Evolutionary conservation across 2,888 invertebrate species (phyloP).

Genomic region (Trichacis sp.): DNA sequence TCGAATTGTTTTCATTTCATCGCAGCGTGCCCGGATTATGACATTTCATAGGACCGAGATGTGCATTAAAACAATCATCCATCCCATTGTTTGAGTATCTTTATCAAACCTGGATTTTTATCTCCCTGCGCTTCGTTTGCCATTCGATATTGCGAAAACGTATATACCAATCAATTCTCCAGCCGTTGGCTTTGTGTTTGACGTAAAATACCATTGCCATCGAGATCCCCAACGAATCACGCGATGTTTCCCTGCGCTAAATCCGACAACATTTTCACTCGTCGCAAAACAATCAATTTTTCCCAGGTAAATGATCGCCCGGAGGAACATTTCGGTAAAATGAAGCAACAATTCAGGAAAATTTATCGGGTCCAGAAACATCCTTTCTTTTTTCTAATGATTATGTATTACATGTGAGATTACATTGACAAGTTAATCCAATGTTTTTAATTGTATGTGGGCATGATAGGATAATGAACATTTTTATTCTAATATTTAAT

Average conservation of each 20-base stretch:
- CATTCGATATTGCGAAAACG: background rate
- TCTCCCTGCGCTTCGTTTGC: background rate
- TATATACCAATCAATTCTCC: background rate
- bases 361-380: no score
- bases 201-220: background rate
- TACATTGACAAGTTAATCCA: no score
- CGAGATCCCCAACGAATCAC: background rate
- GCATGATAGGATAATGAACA: no score
- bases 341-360: background rate
- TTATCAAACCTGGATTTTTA: background rate
- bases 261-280: background rate
- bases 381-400: no score
- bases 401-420: no score
- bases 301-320: background rate
- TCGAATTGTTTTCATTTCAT: background rate
- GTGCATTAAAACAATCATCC: background rate
- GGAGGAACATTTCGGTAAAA: background rate
- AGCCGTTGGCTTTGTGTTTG: background rate
- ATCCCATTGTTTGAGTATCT: background rate
- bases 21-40: background rate
- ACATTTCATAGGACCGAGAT: background rate
- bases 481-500: no score
- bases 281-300: background rate
- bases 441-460: no score
- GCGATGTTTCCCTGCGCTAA: background rate